Percentiles rank a stretch among this genome's conserved stretches.
phyloP scores from a whole-genome alignment of 2,888 invertebrate genomes.

The Ernsta delagoae region DNA sequence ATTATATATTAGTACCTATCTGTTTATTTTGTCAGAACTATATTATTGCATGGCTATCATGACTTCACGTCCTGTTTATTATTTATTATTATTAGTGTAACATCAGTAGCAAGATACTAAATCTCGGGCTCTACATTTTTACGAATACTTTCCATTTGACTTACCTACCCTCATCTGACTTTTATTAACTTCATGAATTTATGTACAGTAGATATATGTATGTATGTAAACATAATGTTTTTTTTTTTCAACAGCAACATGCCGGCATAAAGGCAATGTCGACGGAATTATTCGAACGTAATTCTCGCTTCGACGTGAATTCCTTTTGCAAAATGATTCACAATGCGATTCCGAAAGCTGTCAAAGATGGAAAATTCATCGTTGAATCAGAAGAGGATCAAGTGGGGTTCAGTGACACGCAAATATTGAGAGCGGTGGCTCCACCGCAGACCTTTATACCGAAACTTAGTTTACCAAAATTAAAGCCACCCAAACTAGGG shows the following conservation, averaged over 20 bases:
- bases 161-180: too few species aligned
- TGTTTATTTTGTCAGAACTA: too few species aligned
- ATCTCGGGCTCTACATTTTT: too few species aligned
- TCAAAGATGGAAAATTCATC: slow-evolving; percentile 68
- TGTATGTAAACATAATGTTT: background rate
- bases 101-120: too few species aligned
- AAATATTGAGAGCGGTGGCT: slow-evolving; percentile 55
- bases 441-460: slow-evolving; percentile 69
- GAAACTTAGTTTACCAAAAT: slow-evolving; percentile 51
- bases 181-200: too few species aligned
- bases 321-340: slow-evolving; percentile 73
- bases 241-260: slow-evolving; percentile 29
- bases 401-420: slow-evolving; percentile 59
- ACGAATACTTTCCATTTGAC: too few species aligned
- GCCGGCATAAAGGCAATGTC: slow-evolving; percentile 38
- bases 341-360: slow-evolving; percentile 66
- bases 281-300: slow-evolving; percentile 42
- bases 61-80: too few species aligned
- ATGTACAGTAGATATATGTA: too few species aligned
- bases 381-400: slow-evolving; percentile 61
- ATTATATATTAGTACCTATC: too few species aligned
- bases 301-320: slow-evolving; percentile 54
- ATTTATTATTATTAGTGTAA: too few species aligned
- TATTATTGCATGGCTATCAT: too few species aligned
- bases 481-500: slow-evolving; percentile 58